A percentile compares a stretch with the other conserved stretches of the same genome.
Evolutionary conservation across 1,140 invertebrate species (phyloP).

Genomic region (Drosophila malerkotliana): DNA sequence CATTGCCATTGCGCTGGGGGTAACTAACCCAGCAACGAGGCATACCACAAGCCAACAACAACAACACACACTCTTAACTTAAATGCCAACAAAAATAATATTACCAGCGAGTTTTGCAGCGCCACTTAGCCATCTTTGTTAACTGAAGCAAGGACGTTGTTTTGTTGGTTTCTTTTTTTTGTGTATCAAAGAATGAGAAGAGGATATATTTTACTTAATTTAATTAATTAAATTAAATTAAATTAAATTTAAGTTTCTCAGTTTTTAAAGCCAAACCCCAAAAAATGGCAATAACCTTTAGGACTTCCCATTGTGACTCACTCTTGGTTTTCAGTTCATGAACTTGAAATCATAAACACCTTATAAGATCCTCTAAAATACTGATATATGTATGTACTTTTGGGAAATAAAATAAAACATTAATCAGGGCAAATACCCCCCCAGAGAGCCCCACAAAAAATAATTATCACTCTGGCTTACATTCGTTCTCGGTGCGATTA

Average conservation of each 20-base stretch:
- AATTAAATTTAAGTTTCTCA: conserved; percentile 3
- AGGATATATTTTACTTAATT: too few relatives aligned
- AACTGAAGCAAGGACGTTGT: conserved; percentile 75
- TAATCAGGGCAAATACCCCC: conserved; percentile 26
- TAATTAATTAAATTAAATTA: neutral
- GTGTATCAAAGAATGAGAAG: too few relatives aligned
- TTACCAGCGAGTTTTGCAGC: conserved; percentile 58
- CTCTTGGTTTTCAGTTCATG: neutral
- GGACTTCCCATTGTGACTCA: conserved; percentile 42
- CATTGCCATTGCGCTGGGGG: conserved; percentile 83
- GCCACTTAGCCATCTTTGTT: conserved; percentile 59
- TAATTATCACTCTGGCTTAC: conserved; percentile 43
- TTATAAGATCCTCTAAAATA: neutral
- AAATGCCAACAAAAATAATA: conserved; percentile 18
- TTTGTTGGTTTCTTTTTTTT: neutral
- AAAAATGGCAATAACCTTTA: conserved; percentile 31
- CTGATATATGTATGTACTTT: neutral
- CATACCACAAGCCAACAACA: conserved; percentile 41
- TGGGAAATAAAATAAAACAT: conserved; percentile 19
- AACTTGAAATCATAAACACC: conserved; percentile 4
- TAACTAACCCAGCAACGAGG: conserved; percentile 79
- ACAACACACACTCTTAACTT: conserved; percentile 13
- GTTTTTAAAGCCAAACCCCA: neutral
- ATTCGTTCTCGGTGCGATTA: conserved; percentile 61
- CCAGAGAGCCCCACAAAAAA: neutral